phyloP scores from a whole-genome alignment of 2,113 vertebrate genomes.

The Cinclus mexicanus region DNA sequence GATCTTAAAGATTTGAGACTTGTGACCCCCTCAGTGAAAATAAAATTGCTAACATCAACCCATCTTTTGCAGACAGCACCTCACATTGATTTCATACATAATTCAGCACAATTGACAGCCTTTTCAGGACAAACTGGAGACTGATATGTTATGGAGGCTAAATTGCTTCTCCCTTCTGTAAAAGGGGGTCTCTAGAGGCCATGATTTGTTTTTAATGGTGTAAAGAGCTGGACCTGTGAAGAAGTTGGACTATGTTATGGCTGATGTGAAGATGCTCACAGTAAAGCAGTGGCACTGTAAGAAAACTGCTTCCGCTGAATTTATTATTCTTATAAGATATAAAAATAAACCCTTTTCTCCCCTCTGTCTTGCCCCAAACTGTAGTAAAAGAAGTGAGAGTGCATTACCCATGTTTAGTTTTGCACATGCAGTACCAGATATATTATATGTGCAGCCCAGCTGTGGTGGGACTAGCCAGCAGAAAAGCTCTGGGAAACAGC shows the following conservation, averaged over 20 bases:
- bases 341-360: not conserved
- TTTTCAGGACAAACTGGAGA: constrained; percentile 46
- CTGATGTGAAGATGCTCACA: not conserved
- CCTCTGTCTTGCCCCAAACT: not conserved
- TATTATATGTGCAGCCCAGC: not conserved
- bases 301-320: not conserved
- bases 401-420: not conserved
- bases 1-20: constrained; percentile 24
- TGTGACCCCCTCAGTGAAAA: constrained; percentile 23
- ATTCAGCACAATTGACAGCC: constrained; percentile 57
- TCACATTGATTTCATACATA: constrained; percentile 46
- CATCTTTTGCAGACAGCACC: constrained; percentile 24
- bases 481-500: not conserved
- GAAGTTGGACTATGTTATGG: not conserved
- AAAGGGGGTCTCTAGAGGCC: constrained; percentile 46
- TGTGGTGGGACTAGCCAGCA: not conserved
- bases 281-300: not conserved
- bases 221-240: not conserved
- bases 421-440: not conserved
- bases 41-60: constrained; percentile 41
- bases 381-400: not conserved
- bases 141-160: constrained; percentile 49
- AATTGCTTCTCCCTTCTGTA: constrained; percentile 65
- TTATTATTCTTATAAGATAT: not conserved
- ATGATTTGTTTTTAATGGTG: constrained; percentile 9